Percentiles rank a stretch among this genome's conserved stretches.
phyloP scores from a whole-genome alignment of 2,888 invertebrate genomes.

The Kryphioiulus occultus region DNA sequence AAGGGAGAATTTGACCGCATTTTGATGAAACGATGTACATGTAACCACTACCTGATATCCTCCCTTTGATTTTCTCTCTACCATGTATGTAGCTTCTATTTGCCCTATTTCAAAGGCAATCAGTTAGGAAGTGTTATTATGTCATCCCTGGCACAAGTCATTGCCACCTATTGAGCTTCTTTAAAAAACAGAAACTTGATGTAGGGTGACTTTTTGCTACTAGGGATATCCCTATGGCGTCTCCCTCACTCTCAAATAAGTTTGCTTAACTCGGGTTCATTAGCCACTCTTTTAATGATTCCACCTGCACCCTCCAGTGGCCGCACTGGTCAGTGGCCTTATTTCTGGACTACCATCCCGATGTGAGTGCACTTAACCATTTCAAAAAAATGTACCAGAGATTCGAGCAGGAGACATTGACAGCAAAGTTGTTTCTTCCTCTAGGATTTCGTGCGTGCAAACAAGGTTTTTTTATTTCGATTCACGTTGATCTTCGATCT shows the following conservation, averaged over 20 bases:
- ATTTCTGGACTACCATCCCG: background rate
- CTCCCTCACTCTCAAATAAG: background rate
- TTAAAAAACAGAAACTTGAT: background rate
- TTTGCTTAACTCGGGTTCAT: constrained; percentile 31
- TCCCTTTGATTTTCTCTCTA: background rate
- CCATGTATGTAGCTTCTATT: background rate
- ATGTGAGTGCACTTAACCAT: background rate
- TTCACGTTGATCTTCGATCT: background rate
- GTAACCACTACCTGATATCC: background rate
- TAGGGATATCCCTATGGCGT: constrained; percentile 10
- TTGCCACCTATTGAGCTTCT: background rate
- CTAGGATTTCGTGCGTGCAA: background rate
- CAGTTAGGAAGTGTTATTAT: background rate
- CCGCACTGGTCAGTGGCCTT: constrained; percentile 18
- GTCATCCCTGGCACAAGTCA: constrained; percentile 25
- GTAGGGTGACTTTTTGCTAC: background rate
- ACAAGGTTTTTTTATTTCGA: background rate
- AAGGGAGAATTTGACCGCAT: constrained; percentile 29
- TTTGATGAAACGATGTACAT: background rate
- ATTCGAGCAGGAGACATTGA: background rate
- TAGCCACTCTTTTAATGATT: constrained; percentile 25
- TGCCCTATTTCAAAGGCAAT: background rate
- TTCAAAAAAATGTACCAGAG: background rate
- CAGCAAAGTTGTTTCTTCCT: background rate
- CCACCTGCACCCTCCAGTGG: constrained; percentile 14